Evolutionary conservation across 2,797 vertebrate genomes (phyloP), one percentile per base, ranked within the genome.

Genomic region (Rhynchotus rufescens): DNA sequence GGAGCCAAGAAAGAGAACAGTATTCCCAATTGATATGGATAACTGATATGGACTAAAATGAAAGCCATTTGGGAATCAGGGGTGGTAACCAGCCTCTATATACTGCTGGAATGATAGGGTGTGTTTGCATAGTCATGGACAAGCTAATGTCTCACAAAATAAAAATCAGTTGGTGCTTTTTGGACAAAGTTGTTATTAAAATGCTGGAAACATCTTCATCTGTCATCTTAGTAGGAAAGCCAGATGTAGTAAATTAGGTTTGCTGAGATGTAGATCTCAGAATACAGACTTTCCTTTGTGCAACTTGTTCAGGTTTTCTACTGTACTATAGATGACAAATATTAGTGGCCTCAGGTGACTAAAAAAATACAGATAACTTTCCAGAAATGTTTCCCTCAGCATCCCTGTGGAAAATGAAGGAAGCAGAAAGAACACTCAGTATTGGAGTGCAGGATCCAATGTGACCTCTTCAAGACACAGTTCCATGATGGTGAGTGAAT

Each of bases 1-100:
- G 36, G 13, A 84, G 80, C 67, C 80, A 92, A 85, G 71, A 86
- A 81, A 65, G 79, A 89, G 79, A 81, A 65, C 80, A 84, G 14
- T 80, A 65, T 92, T 92, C 45, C 42, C 44, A 49, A 13, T 76
- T n/a, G 16, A 7, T 45, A 44, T 64, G n/a, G 40, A 87, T 81
- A 40, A 40, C 14, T 8, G 21, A 7, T 45, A 44, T 66, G n/a
- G 40, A 87, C 79, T 90, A 80, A 85, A 94, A 66, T 8, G n/a
- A 44, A 75, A 86, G 17, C 49, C 4, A 71, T 81, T 74, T 36
- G 9, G 77, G 71, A 87, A 61, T 8, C 17, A 17, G 17, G 40
- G 14, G 38, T 92, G 64, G 81, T 88, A 68, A 81, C 49, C 0
- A 0, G 40, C 36, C 74, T 73, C 56, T 47, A 51, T 40, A 3